Evolutionary conservation across 2,113 vertebrate species (phyloP), one percentile per base, ranked within the genome.

Genomic region (Bambusicola thoracicus): DNA sequence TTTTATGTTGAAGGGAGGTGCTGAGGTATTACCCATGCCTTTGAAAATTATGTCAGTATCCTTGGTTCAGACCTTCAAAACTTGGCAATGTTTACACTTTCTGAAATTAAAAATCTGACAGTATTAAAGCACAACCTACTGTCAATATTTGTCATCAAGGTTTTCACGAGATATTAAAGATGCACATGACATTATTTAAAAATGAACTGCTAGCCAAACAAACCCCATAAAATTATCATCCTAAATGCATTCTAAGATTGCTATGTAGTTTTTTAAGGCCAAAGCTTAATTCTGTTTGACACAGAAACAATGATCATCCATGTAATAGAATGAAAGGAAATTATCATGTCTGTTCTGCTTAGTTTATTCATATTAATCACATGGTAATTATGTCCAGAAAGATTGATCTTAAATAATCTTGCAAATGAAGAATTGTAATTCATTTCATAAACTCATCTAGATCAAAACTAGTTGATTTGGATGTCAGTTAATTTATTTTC

Each of bases 21-120:
- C 92, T 85, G 95, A 62, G 61, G 92, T 94, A 96, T 95, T 95
- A 91, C 79, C 81, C n/a, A 29, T 94, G 97, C 95, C 97, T 97
- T 96, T 91, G 96, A 97, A 98, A 98, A 98, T 97, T 96, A 98
- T 97, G 97, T 98, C 96, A 55, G 94, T 98, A 97, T 97, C 97
- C 98, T 98, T 98, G 97, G 95, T 96, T 95, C 91, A 97, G 97
- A 98, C 97, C 97, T 98, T 98, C 97, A 97, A 96, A 97, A 97
- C 97, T 96, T 97, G 97, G 96, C 97, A 80, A 87, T 94, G 97
- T 97, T 97, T 96, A 96, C 90, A 94, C 94, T 97, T 97, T 76
- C 96, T 94, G 97, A 97, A 98, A 98, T 98, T 97, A 98, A 98
- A 98, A 98, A 96, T 96, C 95, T 96, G 97, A 94, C 96, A 96